These are phyloP conservation scores for Stercorarius parasiticus DNA, from an alignment of 2,113 vertebrate species.

Conservation along the genomic window DNA sequence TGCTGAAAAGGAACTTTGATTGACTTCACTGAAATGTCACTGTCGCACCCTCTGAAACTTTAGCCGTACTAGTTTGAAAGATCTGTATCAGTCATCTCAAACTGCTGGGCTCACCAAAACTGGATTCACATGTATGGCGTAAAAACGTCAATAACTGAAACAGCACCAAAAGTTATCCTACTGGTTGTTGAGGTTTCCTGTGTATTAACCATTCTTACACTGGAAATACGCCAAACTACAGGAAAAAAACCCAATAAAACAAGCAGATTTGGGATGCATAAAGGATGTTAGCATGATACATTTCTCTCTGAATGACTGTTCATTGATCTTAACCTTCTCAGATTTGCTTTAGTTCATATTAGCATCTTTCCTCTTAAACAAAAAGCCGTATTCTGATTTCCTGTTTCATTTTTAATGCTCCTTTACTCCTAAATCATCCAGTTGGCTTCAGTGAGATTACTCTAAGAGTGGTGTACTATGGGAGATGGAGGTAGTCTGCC, in stretches of 20 bases:
- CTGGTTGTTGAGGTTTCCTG: background rate
- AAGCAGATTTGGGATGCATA: background rate
- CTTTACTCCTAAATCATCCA: background rate
- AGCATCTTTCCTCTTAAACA: background rate
- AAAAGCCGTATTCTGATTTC: background rate
- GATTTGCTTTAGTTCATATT: background rate
- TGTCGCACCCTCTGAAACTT: background rate
- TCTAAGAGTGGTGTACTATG: background rate
- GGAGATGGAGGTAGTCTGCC: background rate
- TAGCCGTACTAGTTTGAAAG: background rate
- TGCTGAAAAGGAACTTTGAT: background rate
- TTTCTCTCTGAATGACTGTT: background rate
- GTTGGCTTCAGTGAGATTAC: background rate
- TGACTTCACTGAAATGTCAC: background rate
- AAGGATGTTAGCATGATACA: background rate
- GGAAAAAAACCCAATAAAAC: background rate
- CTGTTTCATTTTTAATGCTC: background rate
- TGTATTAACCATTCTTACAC: background rate
- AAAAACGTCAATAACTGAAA: background rate
- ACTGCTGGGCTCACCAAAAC: background rate
- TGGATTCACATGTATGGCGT: background rate
- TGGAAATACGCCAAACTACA: background rate
- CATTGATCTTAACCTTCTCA: background rate
- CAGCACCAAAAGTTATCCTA: background rate
- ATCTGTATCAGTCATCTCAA: background rate